phyloP scores from a whole-genome alignment of 2,888 invertebrate species.

The Ellobium chinense region DNA sequence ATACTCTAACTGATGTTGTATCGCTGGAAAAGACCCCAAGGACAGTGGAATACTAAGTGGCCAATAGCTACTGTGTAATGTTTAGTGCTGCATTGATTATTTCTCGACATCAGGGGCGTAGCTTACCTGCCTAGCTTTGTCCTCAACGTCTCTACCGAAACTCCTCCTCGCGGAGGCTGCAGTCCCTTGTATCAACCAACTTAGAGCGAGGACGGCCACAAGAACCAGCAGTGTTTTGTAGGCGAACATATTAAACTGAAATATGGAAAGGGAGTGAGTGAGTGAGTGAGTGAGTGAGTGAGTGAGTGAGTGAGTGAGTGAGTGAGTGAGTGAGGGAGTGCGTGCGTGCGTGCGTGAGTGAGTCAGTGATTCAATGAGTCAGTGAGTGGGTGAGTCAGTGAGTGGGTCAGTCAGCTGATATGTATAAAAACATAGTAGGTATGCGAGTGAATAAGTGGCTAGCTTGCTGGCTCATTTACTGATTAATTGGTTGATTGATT shows the following conservation, averaged over 20 bases:
- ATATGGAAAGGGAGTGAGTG: slow-evolving; percentile 11
- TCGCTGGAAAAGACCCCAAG: too few relatives aligned
- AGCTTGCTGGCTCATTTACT: too few relatives aligned
- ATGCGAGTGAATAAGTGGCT: too few relatives aligned
- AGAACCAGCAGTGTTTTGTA: slow-evolving; percentile 21
- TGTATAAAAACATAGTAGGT: not conserved
- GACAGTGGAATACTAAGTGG: too few relatives aligned
- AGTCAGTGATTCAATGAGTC: not conserved
- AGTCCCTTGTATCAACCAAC: slow-evolving; percentile 10
- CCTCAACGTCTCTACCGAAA: slow-evolving; percentile 15
- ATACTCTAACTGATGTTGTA: too few relatives aligned
- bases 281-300: slow-evolving; percentile 11
- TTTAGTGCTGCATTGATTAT: too few relatives aligned
- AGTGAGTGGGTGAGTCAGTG: not conserved
- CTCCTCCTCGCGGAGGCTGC: not conserved
- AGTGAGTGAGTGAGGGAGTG: not conserved
- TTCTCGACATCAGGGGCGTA: too few relatives aligned
- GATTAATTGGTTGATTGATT: too few relatives aligned
- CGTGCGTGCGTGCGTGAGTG: not conserved
- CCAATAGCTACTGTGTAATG: too few relatives aligned
- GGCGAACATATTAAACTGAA: slow-evolving; percentile 15
- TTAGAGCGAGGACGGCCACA: slow-evolving; percentile 2
- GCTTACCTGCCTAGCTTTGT: slow-evolving; percentile 17
- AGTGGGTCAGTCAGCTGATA: not conserved
- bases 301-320: slow-evolving; percentile 1